Conservation (phyloP, 2,113 vertebrate genomes). For the Pterophyllum scalare region DNA sequence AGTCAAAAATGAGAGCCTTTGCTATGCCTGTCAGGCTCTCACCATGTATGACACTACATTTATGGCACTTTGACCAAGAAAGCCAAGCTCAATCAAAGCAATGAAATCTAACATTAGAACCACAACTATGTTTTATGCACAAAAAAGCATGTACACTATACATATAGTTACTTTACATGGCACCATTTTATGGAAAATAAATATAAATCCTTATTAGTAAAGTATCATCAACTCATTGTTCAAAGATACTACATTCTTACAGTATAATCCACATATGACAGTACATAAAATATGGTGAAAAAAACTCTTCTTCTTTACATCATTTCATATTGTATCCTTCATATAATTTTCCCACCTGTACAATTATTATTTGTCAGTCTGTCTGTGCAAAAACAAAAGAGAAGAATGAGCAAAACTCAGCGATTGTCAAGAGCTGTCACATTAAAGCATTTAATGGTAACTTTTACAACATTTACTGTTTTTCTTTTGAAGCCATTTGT, state of each 20-base stretch:
- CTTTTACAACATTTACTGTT: not conserved
- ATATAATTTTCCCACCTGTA: not conserved
- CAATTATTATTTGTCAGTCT: slow-evolving; percentile 22
- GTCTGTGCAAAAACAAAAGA: slow-evolving; percentile 22
- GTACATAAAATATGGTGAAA: slow-evolving; percentile 41
- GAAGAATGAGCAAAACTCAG: slow-evolving; percentile 26
- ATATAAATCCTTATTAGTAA: slow-evolving; percentile 52
- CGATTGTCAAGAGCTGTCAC: slow-evolving; percentile 70
- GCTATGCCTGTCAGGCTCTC: slow-evolving; percentile 15
- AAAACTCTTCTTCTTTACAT: slow-evolving; percentile 22
- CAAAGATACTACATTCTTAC: slow-evolving; percentile 51
- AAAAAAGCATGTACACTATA: slow-evolving; percentile 41
- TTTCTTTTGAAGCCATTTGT: slow-evolving; percentile 7
- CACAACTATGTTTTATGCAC: slow-evolving; percentile 33
- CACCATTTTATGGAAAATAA: slow-evolving; percentile 57
- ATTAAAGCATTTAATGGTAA: slow-evolving; percentile 62
- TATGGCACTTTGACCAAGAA: slow-evolving; percentile 53
- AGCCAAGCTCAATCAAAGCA: slow-evolving; percentile 1
- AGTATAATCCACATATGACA: slow-evolving; percentile 14
- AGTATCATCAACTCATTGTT: slow-evolving; percentile 6
- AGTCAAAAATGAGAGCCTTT: slow-evolving; percentile 11
- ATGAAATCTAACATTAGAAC: slow-evolving; percentile 21
- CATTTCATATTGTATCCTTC: slow-evolving; percentile 30
- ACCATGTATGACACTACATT: slow-evolving; percentile 43
- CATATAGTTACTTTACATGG: slow-evolving; percentile 47